Evolutionary conservation across 2,797 vertebrate species (phyloP).

Genomic region (Aythya fuligula): DNA sequence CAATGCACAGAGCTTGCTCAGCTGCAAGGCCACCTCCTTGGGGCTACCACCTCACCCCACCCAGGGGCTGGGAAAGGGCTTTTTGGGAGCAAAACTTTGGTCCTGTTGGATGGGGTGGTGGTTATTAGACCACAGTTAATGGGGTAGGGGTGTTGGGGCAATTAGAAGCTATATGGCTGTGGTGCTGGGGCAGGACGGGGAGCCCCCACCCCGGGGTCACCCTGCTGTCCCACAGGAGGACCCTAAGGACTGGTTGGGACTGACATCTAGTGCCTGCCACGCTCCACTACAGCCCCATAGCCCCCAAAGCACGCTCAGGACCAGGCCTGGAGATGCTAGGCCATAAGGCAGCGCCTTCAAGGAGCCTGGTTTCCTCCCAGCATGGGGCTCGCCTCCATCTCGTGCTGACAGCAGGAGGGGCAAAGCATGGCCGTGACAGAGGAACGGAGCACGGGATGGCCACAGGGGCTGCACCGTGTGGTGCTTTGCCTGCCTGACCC

Average conservation of each 20-base stretch:
- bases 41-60: neutral
- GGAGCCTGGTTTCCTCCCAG: fast-evolving
- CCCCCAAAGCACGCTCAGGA: neutral
- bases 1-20: neutral
- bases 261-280: constrained; percentile 14
- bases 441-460: neutral
- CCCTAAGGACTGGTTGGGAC: neutral
- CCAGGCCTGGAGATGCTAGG: fast-evolving
- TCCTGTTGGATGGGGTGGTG: too few relatives aligned
- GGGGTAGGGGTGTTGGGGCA: fast-evolving
- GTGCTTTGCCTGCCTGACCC: too few relatives aligned
- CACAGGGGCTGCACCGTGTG: too few relatives aligned
- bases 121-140: neutral
- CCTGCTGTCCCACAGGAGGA: neutral
- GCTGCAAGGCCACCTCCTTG: neutral
- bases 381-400: neutral
- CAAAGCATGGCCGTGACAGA: too few relatives aligned
- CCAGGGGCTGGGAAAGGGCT: neutral
- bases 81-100: neutral
- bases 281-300: neutral
- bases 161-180: neutral
- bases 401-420: neutral
- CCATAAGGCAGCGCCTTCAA: neutral
- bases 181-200: neutral
- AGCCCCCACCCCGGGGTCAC: neutral